Conservation (phyloP, 1,140 invertebrate genomes). For the Caenorhabditis latens region DNA sequence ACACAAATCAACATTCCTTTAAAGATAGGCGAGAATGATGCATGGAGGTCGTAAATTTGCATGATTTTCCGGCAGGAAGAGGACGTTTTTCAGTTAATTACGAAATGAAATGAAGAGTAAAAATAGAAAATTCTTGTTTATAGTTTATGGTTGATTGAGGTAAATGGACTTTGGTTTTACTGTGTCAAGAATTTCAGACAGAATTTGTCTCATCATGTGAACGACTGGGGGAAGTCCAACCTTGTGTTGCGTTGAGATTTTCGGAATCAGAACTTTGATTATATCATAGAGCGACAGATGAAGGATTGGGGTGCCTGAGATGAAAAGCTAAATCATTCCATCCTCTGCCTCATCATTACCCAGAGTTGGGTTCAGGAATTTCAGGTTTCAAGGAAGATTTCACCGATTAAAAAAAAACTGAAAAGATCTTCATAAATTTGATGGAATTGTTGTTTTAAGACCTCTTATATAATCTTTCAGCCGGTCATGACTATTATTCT, state of each 20-base stretch:
- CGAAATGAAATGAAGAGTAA: neutral
- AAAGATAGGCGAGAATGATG: neutral
- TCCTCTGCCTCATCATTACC: too few species aligned
- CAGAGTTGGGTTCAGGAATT: too few species aligned
- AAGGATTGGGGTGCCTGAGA: too few species aligned
- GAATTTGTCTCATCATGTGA: neutral
- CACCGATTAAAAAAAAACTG: too few species aligned
- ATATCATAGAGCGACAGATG: too few species aligned
- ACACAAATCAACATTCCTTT: slow-evolving; percentile 41
- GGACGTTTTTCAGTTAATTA: slow-evolving; percentile 5
- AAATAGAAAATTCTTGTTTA: neutral
- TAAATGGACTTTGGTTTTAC: neutral
- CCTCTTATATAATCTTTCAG: too few species aligned
- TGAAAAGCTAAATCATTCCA: too few species aligned
- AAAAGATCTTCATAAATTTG: too few species aligned
- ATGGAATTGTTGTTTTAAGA: too few species aligned
- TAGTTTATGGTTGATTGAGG: neutral
- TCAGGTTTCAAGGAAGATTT: too few species aligned
- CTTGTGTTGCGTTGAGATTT: neutral
- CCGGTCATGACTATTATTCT: too few species aligned
- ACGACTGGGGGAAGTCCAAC: too few species aligned
- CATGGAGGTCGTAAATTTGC: slow-evolving; percentile 42
- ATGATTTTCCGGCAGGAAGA: neutral
- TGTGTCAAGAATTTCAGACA: neutral
- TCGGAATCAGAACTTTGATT: neutral